Evolutionary conservation across 2,888 invertebrate genomes (phyloP).

Genomic region (Augochlorella aurata): DNA sequence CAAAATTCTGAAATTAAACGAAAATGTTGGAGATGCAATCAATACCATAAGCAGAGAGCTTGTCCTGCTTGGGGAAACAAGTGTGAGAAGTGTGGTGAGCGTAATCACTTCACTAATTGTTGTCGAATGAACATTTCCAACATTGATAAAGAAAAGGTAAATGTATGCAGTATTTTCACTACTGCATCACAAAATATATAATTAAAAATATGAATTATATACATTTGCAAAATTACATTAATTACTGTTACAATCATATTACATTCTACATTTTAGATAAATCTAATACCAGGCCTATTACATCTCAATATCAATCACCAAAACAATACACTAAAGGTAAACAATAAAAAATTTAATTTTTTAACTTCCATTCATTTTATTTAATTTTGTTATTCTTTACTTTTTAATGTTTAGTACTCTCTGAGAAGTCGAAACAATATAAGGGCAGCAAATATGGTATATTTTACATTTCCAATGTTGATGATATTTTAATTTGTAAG

Average conservation of each 20-base stretch:
- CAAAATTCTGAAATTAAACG: neutral
- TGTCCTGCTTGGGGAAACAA: conserved; percentile 62
- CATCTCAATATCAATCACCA: neutral
- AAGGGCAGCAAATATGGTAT: neutral
- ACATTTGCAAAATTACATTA: neutral
- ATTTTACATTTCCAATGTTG: neutral
- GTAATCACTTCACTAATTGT: conserved; percentile 49
- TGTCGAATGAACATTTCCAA: neutral
- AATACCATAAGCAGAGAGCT: conserved; percentile 36
- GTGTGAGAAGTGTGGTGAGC: conserved; percentile 56
- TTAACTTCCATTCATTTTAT: neutral
- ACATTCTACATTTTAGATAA: neutral
- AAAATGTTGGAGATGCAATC: conserved; percentile 56
- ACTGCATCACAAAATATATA: neutral
- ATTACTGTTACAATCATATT: conserved; percentile 8
- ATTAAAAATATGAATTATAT: neutral
- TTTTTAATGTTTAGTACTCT: neutral
- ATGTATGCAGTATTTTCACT: neutral
- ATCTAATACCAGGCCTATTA: neutral
- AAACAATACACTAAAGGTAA: neutral
- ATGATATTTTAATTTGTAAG: neutral
- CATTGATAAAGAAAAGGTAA: neutral
- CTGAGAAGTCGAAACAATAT: neutral
- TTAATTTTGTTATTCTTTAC: neutral
- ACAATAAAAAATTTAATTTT: neutral